phyloP scores from a whole-genome alignment of 2,113 vertebrate species.

The Xyliphius kryptos region DNA sequence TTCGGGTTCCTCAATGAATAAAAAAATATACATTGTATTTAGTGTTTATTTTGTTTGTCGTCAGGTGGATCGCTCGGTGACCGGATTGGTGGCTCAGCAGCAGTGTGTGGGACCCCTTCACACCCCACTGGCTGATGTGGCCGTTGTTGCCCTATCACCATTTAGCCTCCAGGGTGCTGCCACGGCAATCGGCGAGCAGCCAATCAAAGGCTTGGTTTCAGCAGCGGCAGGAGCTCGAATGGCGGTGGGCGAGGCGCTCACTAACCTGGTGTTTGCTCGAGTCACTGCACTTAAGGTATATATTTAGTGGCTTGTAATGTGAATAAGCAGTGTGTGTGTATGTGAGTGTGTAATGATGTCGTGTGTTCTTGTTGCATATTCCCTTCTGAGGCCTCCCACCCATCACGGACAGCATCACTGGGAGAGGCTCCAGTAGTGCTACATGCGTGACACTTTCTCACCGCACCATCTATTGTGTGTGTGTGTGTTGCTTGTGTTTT shows the following conservation, averaged over 20 bases:
- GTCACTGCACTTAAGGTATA: slow-evolving; percentile 74
- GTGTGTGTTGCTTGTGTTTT: slow-evolving; percentile 17
- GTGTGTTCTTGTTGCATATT: no score
- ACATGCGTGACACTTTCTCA: no score
- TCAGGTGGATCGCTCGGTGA: slow-evolving; percentile 90
- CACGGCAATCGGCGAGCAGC: slow-evolving; percentile 85
- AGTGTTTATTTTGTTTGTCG: neutral
- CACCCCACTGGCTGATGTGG: slow-evolving; percentile 84
- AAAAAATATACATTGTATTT: no score
- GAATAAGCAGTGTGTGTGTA: no score
- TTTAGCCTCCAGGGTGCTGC: slow-evolving; percentile 75
- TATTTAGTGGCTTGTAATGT: neutral
- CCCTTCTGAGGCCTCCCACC: no score
- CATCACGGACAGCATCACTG: no score
- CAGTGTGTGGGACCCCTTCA: slow-evolving; percentile 91
- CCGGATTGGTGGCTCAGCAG: slow-evolving; percentile 88
- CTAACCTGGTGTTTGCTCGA: slow-evolving; percentile 82
- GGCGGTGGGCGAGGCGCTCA: slow-evolving; percentile 83
- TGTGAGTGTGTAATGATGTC: no score
- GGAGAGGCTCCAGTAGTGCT: no score
- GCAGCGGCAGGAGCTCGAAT: slow-evolving; percentile 77
- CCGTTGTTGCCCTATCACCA: slow-evolving; percentile 81
- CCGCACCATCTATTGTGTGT: no score
- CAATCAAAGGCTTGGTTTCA: slow-evolving; percentile 80
- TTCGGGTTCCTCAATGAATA: no score